phyloP scores from a whole-genome alignment of 1,140 invertebrate genomes.

The Diuraphis noxia region DNA sequence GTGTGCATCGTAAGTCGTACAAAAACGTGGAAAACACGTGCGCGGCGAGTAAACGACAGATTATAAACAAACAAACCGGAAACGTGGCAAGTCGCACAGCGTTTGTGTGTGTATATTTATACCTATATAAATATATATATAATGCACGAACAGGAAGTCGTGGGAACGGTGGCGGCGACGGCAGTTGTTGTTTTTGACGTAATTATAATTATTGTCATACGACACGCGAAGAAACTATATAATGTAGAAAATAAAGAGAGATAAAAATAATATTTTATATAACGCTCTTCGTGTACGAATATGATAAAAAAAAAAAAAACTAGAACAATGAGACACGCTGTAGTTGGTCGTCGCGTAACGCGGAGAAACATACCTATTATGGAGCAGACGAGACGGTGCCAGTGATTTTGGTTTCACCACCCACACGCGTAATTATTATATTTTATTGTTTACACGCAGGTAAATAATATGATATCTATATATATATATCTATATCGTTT shows the following conservation, averaged over 20 bases:
- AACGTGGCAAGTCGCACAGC: background rate
- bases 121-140: background rate
- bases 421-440: background rate
- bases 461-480: background rate
- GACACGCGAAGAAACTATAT: background rate
- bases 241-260: too few species aligned
- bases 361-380: background rate
- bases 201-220: constrained; percentile 4
- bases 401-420: background rate
- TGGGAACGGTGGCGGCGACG: too few species aligned
- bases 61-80: background rate
- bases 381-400: background rate
- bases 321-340: background rate
- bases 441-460: background rate
- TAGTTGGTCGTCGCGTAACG: background rate
- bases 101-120: background rate
- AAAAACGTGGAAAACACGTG: background rate
- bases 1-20: background rate
- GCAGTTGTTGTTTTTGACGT: background rate
- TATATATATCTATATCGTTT: background rate
- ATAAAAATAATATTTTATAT: background rate
- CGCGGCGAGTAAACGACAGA: background rate
- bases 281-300: background rate
- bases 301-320: too few species aligned
- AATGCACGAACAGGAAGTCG: background rate